These are phyloP conservation scores for Ptychadena robeensis DNA, from an alignment of 2,797 vertebrate genomes.

Conservation along the genomic window DNA sequence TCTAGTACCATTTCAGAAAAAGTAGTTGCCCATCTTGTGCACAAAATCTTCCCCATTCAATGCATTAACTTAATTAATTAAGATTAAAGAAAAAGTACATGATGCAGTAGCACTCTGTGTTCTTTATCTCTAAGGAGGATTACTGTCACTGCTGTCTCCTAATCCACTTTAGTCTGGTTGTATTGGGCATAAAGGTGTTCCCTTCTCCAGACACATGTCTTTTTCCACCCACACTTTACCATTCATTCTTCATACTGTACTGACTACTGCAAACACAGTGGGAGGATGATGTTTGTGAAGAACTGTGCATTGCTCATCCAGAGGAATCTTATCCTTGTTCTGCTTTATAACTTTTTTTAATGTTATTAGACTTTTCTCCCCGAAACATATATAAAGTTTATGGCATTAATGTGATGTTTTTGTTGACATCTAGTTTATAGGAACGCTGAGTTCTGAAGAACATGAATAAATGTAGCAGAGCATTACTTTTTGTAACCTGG, in stretches of 20 bases:
- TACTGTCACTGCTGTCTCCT: constrained; percentile 13
- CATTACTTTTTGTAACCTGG: too few species aligned
- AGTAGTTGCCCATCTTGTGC: not conserved
- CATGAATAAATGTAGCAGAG: too few species aligned
- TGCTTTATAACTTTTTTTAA: too few species aligned
- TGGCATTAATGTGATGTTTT: too few species aligned
- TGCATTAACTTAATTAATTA: not conserved
- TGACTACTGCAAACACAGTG: constrained; percentile 25
- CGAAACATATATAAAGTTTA: too few species aligned
- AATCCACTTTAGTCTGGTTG: constrained; percentile 23
- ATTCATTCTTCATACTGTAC: not conserved
- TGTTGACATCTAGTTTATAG: too few species aligned
- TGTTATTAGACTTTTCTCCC: too few species aligned
- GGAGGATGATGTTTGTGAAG: constrained; percentile 1
- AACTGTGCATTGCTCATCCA: not conserved
- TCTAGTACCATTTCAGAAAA: too few species aligned
- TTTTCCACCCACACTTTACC: constrained; percentile 7
- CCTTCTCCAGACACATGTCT: not conserved
- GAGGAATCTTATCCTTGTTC: not conserved
- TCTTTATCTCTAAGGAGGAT: constrained; percentile 23
- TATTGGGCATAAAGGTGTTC: constrained; percentile 6
- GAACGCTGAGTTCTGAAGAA: too few species aligned
- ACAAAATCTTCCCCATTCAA: too few species aligned
- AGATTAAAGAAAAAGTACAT: not conserved
- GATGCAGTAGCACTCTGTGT: not conserved